Percentiles rank a stretch among this genome's conserved stretches.
These are phyloP conservation scores for Agrotis exclamationis DNA, from an alignment of 2,888 invertebrate genomes.

Conservation along the genomic window DNA sequence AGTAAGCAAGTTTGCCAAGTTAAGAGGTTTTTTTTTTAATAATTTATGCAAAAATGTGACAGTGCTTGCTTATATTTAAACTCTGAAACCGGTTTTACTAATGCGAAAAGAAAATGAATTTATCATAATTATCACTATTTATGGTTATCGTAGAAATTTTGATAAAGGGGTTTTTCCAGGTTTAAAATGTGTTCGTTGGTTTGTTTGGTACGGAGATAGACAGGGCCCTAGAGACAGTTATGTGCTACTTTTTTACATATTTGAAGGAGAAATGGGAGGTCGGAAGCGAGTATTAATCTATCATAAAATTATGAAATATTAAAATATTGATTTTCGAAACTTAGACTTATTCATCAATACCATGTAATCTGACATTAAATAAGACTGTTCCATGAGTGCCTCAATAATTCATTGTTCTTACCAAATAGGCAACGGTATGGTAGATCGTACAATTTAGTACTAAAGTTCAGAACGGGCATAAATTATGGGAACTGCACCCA, in stretches of 20 bases:
- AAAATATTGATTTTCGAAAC: constrained; percentile 9
- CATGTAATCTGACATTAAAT: constrained; percentile 54
- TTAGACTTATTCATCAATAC: constrained; percentile 48
- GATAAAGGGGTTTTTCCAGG: neutral
- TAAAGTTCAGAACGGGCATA: constrained; percentile 82
- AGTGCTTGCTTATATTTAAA: constrained; percentile 5
- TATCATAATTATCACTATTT: neutral
- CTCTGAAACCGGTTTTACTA: constrained; percentile 17
- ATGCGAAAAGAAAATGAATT: neutral
- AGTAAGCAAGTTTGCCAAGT: constrained; percentile 9
- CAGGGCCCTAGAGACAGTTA: too few species aligned
- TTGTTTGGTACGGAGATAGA: too few species aligned
- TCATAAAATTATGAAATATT: constrained; percentile 22
- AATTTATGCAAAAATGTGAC: constrained; percentile 38
- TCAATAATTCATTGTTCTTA: constrained; percentile 79
- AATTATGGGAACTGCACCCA: constrained; percentile 75
- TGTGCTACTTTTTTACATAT: too few species aligned
- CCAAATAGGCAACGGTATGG: constrained; percentile 74
- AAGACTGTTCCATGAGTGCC: constrained; percentile 68
- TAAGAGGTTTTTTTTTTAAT: constrained; percentile 3
- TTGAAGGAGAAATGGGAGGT: too few species aligned
- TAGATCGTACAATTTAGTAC: constrained; percentile 73
- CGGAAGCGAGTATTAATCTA: too few species aligned
- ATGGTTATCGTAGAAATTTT: neutral
- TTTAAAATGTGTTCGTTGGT: too few species aligned